Evolutionary conservation across 2,888 invertebrate species (phyloP).

Genomic region (Sphaeridia pumilis): DNA sequence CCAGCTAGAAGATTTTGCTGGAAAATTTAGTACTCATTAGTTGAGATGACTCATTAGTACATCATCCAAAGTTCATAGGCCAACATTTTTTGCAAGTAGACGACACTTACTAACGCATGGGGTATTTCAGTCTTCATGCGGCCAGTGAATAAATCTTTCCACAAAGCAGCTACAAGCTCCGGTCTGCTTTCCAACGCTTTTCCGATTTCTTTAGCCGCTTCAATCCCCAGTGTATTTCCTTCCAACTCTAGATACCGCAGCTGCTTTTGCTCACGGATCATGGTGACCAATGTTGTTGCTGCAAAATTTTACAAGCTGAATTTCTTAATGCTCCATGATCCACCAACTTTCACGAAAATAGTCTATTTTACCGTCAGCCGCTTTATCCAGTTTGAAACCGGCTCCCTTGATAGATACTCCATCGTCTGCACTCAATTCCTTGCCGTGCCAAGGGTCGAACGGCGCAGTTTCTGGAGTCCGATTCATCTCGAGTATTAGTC

Average conservation of each 20-base stretch:
- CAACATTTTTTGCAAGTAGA: background rate
- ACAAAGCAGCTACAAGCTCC: conserved; percentile 64
- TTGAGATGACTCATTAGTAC: background rate
- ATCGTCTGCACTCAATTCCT: background rate
- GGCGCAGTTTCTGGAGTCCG: background rate
- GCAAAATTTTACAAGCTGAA: conserved; percentile 20
- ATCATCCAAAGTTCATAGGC: background rate
- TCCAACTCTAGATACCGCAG: conserved; percentile 69
- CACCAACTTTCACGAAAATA: background rate
- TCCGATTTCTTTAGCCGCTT: conserved; percentile 73
- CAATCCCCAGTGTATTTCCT: conserved; percentile 85
- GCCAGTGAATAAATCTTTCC: conserved; percentile 96
- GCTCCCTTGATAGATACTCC: conserved; percentile 73
- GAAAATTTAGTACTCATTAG: background rate
- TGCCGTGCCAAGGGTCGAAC: conserved; percentile 4
- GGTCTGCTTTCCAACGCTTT: conserved; percentile 64
- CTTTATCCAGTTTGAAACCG: conserved; percentile 63
- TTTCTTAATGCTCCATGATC: background rate
- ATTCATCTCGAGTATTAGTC: background rate
- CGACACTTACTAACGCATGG: conserved; percentile 61
- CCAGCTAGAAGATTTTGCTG: conserved; percentile 63
- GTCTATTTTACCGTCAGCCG: conserved; percentile 56
- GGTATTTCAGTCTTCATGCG: conserved; percentile 93
- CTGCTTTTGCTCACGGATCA: conserved; percentile 56
- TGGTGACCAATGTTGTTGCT: conserved; percentile 64